These are phyloP conservation scores for Strigamia crassipes DNA, from an alignment of 2,888 invertebrate species.

Conservation along the genomic window DNA sequence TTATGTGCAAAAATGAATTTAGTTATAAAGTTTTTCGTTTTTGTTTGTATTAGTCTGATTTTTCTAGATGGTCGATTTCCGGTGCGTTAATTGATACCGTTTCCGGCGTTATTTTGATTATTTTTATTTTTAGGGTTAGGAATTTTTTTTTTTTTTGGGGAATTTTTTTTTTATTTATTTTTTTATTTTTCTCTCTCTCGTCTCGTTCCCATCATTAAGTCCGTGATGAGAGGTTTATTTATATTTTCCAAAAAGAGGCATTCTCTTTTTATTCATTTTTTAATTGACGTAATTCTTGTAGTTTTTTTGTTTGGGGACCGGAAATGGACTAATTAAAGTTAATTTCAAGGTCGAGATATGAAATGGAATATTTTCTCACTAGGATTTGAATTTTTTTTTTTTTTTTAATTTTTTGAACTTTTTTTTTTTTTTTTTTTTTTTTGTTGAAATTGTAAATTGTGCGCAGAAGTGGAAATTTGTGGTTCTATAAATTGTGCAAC, in stretches of 20 bases:
- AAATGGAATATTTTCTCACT: neutral
- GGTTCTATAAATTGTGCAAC: neutral
- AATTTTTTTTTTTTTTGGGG: neutral
- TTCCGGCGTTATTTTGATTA: slow-evolving; percentile 8
- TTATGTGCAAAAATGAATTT: too few relatives aligned
- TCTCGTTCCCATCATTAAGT: neutral
- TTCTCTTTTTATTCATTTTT: neutral
- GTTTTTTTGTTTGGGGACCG: neutral
- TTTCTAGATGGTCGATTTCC: neutral
- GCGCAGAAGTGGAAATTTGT: neutral
- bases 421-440: too few relatives aligned
- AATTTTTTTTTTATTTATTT: neutral
- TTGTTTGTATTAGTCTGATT: neutral
- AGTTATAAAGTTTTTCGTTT: neutral
- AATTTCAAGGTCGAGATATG: slow-evolving; percentile 9
- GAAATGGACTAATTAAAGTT: slow-evolving; percentile 11
- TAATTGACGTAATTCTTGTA: neutral
- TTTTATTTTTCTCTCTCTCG: neutral
- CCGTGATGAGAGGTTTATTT: neutral
- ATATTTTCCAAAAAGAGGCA: neutral
- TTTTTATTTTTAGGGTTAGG: neutral
- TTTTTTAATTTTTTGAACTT: neutral
- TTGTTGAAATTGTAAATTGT: too few relatives aligned
- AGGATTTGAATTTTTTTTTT: neutral
- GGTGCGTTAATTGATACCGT: neutral